Conservation (phyloP, 2,888 invertebrate genomes). For the Eretmocerus hayati region DNA sequence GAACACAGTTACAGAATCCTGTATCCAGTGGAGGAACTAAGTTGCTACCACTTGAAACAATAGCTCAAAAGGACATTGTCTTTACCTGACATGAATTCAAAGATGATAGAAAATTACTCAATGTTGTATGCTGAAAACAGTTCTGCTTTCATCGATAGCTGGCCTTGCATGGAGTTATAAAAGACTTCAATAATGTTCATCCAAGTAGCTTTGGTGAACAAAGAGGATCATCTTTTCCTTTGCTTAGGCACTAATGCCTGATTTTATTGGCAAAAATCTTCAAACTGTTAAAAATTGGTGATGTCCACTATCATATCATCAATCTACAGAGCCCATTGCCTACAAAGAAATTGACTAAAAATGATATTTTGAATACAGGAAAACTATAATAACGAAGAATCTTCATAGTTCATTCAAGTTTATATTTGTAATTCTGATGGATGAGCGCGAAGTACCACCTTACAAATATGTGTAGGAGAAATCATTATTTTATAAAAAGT, state of each 20-base stretch:
- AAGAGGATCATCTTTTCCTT: slow-evolving; percentile 4
- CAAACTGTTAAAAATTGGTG: background rate
- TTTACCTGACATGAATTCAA: slow-evolving; percentile 18
- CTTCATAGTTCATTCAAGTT: too few relatives aligned
- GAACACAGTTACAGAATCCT: slow-evolving; percentile 20
- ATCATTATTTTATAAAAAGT: slow-evolving; percentile 10
- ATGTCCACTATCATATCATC: background rate
- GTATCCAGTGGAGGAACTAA: slow-evolving; percentile 20
- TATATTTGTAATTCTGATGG: background rate
- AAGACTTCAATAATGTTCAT: too few relatives aligned
- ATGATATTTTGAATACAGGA: too few relatives aligned
- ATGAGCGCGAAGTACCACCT: background rate
- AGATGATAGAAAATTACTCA: slow-evolving; percentile 19
- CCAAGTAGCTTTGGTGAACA: slow-evolving; percentile 1
- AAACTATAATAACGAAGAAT: too few relatives aligned
- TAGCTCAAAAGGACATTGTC: slow-evolving; percentile 18
- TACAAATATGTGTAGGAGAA: slow-evolving; percentile 8
- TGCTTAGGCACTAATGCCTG: background rate
- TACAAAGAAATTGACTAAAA: too few relatives aligned
- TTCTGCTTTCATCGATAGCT: too few relatives aligned
- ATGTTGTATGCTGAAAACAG: slow-evolving; percentile 18
- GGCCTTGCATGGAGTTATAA: too few relatives aligned
- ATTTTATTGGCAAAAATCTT: slow-evolving; percentile 7
- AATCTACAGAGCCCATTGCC: too few relatives aligned
- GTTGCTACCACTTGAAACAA: slow-evolving; percentile 21